Evolutionary conservation across 2,797 vertebrate species (phyloP).

Genomic region (Anguilla marmorata): DNA sequence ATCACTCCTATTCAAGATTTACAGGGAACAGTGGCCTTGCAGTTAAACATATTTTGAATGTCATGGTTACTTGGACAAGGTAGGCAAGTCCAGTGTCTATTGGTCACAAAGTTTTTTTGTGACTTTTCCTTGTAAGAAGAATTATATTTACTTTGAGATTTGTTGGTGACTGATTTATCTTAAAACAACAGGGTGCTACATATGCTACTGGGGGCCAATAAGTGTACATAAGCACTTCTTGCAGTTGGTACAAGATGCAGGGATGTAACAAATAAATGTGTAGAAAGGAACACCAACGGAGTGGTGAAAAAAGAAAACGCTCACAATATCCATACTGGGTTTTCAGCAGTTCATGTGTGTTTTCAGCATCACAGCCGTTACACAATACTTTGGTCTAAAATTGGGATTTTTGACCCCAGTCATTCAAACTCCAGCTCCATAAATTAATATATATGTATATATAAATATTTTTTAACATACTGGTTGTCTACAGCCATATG

Average conservation of each 20-base stretch:
- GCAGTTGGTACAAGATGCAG: constrained; percentile 26
- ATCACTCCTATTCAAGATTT: not conserved
- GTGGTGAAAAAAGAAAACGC: not conserved
- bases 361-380: not conserved
- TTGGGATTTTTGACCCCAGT: constrained; percentile 1
- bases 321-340: not conserved
- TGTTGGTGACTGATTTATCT: not conserved
- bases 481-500: not conserved
- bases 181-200: constrained; percentile 45
- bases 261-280: not conserved
- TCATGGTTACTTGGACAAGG: not conserved
- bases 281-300: constrained; percentile 26
- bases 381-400: constrained; percentile 36
- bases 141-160: not conserved
- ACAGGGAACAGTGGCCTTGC: not conserved
- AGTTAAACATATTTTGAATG: not conserved
- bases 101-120: not conserved
- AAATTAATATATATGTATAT: not conserved
- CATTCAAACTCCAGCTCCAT: constrained; percentile 12
- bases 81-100: not conserved
- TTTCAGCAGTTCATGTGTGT: constrained; percentile 3
- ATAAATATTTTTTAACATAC: not conserved
- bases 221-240: constrained; percentile 12
- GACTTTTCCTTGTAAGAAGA: not conserved
- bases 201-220: constrained; percentile 33